Percentiles rank a stretch among this genome's conserved stretches.
Conservation (phyloP, 2,797 vertebrate genomes). For the Melanogrammus aeglefinus region DNA sequence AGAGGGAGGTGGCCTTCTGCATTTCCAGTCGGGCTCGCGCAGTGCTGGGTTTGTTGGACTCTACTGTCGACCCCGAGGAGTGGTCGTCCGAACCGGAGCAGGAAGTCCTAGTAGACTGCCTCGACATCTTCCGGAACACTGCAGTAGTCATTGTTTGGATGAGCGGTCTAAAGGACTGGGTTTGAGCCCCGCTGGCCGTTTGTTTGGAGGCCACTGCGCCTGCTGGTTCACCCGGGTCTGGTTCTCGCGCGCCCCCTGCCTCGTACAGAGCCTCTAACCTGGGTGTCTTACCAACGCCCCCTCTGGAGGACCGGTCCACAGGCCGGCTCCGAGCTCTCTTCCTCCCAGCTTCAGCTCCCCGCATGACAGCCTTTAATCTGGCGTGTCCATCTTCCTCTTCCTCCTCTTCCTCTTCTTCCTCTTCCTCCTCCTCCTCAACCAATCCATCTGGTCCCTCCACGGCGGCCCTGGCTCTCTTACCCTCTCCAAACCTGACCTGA, state of each 20-base stretch:
- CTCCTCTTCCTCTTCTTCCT: not conserved
- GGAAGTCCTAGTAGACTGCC: not conserved
- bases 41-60: not conserved
- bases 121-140: not conserved
- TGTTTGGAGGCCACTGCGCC: not conserved
- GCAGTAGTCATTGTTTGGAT: slow-evolving; percentile 4
- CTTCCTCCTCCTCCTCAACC: not conserved
- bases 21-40: slow-evolving; percentile 69
- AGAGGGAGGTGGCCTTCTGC: slow-evolving; percentile 80
- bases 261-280: not conserved
- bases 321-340: not conserved
- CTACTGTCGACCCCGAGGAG: not conserved
- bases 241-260: not conserved
- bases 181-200: not conserved
- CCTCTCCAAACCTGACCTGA: not conserved
- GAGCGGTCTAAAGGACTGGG: not conserved
- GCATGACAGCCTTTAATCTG: not conserved
- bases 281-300: not conserved
- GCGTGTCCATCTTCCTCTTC: not conserved
- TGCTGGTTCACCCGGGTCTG: not conserved
- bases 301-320: not conserved
- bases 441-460: not conserved
- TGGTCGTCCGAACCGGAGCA: not conserved
- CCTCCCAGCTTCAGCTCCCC: not conserved
- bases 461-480: not conserved